Percentiles rank a stretch among this genome's conserved stretches.
Conservation (phyloP, 2,113 vertebrate species). For the Muntiacus reevesi region DNA sequence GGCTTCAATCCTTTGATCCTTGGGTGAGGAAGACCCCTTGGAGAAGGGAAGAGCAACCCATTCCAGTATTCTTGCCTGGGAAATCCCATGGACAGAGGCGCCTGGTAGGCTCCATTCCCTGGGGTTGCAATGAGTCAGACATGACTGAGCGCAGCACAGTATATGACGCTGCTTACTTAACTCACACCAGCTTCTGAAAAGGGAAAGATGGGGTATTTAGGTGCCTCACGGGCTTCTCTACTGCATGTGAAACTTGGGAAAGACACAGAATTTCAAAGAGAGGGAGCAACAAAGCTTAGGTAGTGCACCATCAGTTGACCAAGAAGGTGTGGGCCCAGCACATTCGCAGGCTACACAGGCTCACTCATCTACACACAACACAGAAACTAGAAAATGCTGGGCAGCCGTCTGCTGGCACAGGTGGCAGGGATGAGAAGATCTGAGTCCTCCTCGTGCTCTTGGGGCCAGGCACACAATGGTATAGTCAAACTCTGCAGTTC, state of each 20-base stretch:
- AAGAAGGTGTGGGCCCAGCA: background rate
- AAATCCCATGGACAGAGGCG: background rate
- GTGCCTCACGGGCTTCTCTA: background rate
- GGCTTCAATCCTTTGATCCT: background rate
- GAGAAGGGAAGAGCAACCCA: background rate
- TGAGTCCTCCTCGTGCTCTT: background rate
- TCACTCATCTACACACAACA: background rate
- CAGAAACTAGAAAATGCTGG: background rate
- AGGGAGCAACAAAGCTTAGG: background rate
- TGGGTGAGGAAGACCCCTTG: background rate
- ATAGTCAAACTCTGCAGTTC: background rate
- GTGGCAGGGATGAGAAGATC: background rate
- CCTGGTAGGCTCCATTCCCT: background rate
- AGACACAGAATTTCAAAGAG: background rate
- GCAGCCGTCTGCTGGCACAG: background rate
- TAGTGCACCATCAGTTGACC: background rate
- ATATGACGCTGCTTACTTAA: background rate
- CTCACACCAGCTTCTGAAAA: background rate
- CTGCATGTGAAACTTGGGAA: background rate
- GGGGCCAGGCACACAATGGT: background rate
- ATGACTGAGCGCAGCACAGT: background rate
- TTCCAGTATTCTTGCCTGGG: background rate
- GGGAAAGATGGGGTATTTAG: background rate
- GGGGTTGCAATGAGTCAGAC: background rate
- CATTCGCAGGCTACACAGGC: background rate